phyloP scores from a whole-genome alignment of 2,797 vertebrate species.

The Tenualosa ilisha region DNA sequence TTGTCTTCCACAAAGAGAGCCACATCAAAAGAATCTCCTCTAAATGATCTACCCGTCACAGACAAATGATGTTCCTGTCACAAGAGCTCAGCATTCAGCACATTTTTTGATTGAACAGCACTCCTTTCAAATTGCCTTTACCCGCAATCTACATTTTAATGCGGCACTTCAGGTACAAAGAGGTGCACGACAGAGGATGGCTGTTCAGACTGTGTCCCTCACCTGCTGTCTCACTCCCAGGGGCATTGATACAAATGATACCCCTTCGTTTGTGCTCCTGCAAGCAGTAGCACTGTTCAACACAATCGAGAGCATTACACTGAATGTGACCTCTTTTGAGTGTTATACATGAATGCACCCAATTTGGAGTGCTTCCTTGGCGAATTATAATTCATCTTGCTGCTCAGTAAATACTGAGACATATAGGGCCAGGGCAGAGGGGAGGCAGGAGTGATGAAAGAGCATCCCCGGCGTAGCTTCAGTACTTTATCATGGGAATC shows the following conservation, averaged over 20 bases:
- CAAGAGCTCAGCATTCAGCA: constrained; percentile 29
- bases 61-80: constrained; percentile 30
- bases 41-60: constrained; percentile 21
- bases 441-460: constrained; percentile 9
- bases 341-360: constrained; percentile 7
- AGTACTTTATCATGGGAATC: constrained; percentile 7
- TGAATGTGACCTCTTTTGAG: constrained; percentile 19
- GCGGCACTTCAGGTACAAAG: constrained; percentile 2
- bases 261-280: constrained; percentile 36
- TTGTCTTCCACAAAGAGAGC: neutral
- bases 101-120: constrained; percentile 18
- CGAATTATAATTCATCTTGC: constrained; percentile 13
- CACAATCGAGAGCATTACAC: constrained; percentile 16
- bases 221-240: constrained; percentile 8
- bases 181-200: neutral
- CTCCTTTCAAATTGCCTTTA: constrained; percentile 31
- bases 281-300: constrained; percentile 12
- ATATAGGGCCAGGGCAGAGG: neutral
- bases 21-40: constrained; percentile 29
- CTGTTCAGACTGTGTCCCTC: neutral
- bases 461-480: neutral
- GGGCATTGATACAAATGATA: constrained; percentile 39
- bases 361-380: constrained; percentile 12
- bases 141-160: constrained; percentile 39
- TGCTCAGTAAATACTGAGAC: neutral